Evolutionary conservation across 1,140 invertebrate species (phyloP).

Genomic region (Hylyphantes graminicola): DNA sequence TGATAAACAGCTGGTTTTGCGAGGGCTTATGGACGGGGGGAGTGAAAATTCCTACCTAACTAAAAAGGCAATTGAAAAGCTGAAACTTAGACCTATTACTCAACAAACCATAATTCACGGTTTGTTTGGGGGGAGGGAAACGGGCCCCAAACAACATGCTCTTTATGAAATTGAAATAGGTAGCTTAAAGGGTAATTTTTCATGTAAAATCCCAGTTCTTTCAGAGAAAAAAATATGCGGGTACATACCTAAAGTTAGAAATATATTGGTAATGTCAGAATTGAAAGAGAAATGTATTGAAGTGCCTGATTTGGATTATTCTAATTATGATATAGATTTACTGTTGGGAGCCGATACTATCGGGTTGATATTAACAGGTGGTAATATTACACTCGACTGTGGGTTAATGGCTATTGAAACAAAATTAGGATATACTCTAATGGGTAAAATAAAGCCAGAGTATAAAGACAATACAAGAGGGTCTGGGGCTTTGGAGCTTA

Average conservation of each 20-base stretch:
- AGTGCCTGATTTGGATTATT: neutral
- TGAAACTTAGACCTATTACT: slow-evolving; percentile 4
- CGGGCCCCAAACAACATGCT: neutral
- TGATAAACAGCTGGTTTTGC: neutral
- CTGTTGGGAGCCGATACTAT: neutral
- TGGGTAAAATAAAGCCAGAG: neutral
- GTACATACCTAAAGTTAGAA: neutral
- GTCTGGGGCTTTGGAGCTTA: neutral
- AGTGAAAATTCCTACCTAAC: neutral
- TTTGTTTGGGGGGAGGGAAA: neutral
- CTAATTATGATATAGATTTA: neutral
- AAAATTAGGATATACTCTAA: neutral
- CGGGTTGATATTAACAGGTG: neutral
- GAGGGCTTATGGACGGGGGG: neutral
- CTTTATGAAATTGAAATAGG: neutral
- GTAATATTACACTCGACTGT: neutral
- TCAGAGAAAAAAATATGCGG: neutral
- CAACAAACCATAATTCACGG: neutral
- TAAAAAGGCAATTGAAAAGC: neutral
- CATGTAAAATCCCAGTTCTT: neutral
- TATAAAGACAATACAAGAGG: neutral
- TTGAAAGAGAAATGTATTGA: neutral
- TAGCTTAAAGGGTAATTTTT: neutral
- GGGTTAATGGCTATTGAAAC: neutral
- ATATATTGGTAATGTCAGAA: neutral